Conservation (phyloP, 2,113 vertebrate species). For the Pterocles orientalis region DNA sequence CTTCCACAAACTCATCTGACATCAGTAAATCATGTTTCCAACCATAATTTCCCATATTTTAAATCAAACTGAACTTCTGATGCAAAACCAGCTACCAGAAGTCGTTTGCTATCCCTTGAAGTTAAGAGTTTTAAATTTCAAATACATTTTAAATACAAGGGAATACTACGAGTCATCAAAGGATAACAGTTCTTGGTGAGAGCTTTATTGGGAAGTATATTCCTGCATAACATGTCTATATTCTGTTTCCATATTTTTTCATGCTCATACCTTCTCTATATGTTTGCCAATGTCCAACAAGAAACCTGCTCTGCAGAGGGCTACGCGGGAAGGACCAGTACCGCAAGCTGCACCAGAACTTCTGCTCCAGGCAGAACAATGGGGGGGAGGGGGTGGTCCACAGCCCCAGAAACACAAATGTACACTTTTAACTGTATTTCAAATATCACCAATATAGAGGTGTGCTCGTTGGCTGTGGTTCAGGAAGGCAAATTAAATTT, state of each 20-base stretch:
- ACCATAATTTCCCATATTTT: background rate
- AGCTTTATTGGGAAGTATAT: background rate
- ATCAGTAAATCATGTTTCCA: background rate
- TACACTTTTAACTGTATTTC: background rate
- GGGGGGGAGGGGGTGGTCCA: no score
- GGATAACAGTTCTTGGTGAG: background rate
- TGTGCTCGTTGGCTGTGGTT: background rate
- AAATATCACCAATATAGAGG: background rate
- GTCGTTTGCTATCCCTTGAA: background rate
- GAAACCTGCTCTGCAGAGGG: background rate
- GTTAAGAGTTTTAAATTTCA: background rate
- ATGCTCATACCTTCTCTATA: background rate
- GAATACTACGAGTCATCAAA: background rate
- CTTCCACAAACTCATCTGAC: background rate
- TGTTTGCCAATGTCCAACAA: background rate
- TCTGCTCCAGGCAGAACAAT: background rate
- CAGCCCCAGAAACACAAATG: background rate
- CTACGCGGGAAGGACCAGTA: background rate
- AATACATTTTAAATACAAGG: background rate
- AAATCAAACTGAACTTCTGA: background rate
- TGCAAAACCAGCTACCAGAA: background rate
- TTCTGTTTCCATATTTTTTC: background rate
- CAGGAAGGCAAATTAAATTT: background rate
- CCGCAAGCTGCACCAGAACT: rapidly evolving
- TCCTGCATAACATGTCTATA: background rate